Evolutionary conservation across 2,888 invertebrate species (phyloP), one percentile per base, ranked within the genome.

Genomic region (Rhingia rostrata): DNA sequence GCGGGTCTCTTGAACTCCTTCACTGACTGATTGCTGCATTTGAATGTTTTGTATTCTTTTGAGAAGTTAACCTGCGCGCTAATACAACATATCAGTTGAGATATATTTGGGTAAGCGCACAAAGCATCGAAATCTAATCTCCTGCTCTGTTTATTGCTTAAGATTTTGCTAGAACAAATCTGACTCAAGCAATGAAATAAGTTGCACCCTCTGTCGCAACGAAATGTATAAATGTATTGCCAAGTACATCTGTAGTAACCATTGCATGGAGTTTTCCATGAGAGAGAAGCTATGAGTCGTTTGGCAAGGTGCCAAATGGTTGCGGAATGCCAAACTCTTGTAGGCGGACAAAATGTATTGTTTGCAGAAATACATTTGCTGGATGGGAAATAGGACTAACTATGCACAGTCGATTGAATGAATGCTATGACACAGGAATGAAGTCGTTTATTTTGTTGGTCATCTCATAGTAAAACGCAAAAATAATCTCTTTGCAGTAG

Each of bases 1-100:
- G 69, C 22, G 22, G 22, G 22, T 22, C 22, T 22, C 22, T 74
- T 45, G 43, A 54, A 41, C 64, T 75, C 49, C 7, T 51, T 6
- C 9, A 32, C 30, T 5, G n/a, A 22, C 22, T 22, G 22, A 22
- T 22, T 22, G 22, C 7, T 9, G 9, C 7, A 47, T 12, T 22
- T 6, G 47, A 47, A 45, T 22, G 1, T 47, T 4, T 4, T 43
- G 43, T 47, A 14, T 47, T 47, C 32, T 51, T 51, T 51, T 4
- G 14, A 12, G 10, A 54, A 66, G 12, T 32, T 10, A 22, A 32
- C 22, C 4, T 7, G 30, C 6, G 32, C 7, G 49, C 22, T 49
- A 22, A 45, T 12, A 14, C 3, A 9, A 22, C 4, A 22, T 22
- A 47, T 47, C 22, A 47, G 22, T 7, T 47, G 7, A 22, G 43